These are phyloP conservation scores for Lethenteron camtschaticum DNA, from an alignment of 2,113 vertebrate species.

Conservation along the genomic window DNA sequence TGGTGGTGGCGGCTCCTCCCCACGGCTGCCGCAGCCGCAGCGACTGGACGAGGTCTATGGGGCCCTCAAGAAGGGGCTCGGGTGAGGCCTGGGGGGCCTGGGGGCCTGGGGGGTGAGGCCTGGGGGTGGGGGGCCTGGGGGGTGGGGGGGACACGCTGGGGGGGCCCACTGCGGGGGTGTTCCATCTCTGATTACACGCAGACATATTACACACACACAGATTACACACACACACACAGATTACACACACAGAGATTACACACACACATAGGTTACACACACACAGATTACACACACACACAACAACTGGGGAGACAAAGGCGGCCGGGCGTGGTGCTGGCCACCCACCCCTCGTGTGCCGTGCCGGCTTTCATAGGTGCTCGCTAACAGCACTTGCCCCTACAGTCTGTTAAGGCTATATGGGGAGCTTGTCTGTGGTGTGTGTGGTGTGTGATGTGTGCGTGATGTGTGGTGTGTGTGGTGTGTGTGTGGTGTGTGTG, in stretches of 20 bases:
- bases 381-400: too few species aligned
- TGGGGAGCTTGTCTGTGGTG: too few species aligned
- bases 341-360: too few species aligned
- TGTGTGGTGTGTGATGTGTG: too few species aligned
- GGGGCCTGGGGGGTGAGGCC: not conserved
- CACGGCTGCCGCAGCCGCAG: slow-evolving; percentile 77
- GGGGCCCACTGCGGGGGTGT: not conserved
- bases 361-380: too few species aligned
- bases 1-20: slow-evolving; percentile 19
- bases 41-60: slow-evolving; percentile 63
- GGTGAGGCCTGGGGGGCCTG: slow-evolving; percentile 28
- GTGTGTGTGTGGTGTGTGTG: too few species aligned
- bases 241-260: not conserved
- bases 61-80: slow-evolving; percentile 67
- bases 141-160: not conserved
- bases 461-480: too few species aligned
- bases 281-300: not conserved
- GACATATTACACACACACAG: not conserved
- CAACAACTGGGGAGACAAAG: too few species aligned
- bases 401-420: too few species aligned
- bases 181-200: not conserved
- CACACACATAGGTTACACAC: not conserved
- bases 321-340: too few species aligned
- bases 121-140: not conserved
- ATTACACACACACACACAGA: not conserved